A percentile compares a stretch with the other conserved stretches of the same genome.
Conservation (phyloP, 2,888 invertebrate genomes). For the Troides oblongomaculatus region DNA sequence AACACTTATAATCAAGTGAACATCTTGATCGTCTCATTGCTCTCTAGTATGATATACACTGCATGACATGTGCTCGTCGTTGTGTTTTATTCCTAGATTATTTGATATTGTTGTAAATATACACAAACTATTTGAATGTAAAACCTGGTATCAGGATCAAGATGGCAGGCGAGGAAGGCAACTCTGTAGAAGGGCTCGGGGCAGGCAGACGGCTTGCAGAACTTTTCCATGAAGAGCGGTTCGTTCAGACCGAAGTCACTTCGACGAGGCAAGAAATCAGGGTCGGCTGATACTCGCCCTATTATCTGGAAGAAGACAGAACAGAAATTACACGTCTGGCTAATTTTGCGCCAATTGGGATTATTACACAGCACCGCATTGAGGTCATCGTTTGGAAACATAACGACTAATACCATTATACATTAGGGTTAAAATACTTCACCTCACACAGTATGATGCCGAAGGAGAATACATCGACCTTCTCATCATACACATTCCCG, state of each 20-base stretch:
- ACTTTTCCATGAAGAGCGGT: slow-evolving; percentile 90
- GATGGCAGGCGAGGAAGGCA: slow-evolving; percentile 93
- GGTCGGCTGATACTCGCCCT: slow-evolving; percentile 96
- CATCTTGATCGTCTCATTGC: too few species aligned
- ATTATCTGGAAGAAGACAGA: slow-evolving; percentile 84
- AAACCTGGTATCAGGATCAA: slow-evolving; percentile 94
- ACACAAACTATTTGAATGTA: too few species aligned
- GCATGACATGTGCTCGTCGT: too few species aligned
- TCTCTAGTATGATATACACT: too few species aligned
- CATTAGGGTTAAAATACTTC: slow-evolving; percentile 23
- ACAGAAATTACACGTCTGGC: too few species aligned
- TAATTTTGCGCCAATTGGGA: too few species aligned
- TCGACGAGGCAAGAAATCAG: slow-evolving; percentile 94
- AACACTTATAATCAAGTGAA: too few species aligned
- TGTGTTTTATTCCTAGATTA: too few species aligned
- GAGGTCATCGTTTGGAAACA: too few species aligned
- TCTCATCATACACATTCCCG: slow-evolving; percentile 96
- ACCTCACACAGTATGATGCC: slow-evolving; percentile 97
- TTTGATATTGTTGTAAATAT: too few species aligned
- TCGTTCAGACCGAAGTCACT: slow-evolving; percentile 96
- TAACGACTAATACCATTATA: too few species aligned
- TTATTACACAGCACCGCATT: too few species aligned
- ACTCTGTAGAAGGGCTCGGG: slow-evolving; percentile 93
- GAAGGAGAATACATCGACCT: slow-evolving; percentile 97
- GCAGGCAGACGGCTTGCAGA: slow-evolving; percentile 83